Percentiles rank a stretch among this genome's conserved stretches.
Conservation (phyloP, 2,797 vertebrate genomes). For the Sebastolobus alascanus region DNA sequence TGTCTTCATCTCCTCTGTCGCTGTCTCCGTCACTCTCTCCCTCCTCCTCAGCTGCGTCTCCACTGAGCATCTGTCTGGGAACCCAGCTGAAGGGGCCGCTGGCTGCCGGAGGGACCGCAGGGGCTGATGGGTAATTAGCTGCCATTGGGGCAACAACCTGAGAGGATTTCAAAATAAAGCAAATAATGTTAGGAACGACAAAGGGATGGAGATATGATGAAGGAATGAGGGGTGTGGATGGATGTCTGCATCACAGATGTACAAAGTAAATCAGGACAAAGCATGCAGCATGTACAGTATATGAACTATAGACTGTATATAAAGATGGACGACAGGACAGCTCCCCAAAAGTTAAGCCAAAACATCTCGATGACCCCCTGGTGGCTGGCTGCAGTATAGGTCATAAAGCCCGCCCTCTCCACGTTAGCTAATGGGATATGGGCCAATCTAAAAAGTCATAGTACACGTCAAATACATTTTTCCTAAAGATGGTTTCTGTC, state of each 20-base stretch:
- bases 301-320: constrained; percentile 7
- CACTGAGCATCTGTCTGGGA: constrained; percentile 93
- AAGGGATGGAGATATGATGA: background rate
- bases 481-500: no score
- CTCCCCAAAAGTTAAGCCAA: no score
- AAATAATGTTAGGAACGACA: background rate
- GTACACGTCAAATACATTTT: fast-evolving
- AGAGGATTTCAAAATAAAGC: constrained; percentile 6
- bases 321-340: no score
- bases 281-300: constrained; percentile 15
- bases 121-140: constrained; percentile 83
- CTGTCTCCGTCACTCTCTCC: constrained; percentile 88
- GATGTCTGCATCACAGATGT: constrained; percentile 26
- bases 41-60: constrained; percentile 89
- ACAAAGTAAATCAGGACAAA: constrained; percentile 27
- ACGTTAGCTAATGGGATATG: no score
- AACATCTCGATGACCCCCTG: fast-evolving
- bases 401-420: no score
- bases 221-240: constrained; percentile 9
- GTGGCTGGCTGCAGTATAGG: no score
- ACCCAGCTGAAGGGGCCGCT: constrained; percentile 89
- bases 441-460: no score
- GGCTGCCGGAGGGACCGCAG: constrained; percentile 69
- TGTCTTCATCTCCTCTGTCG: constrained; percentile 87
- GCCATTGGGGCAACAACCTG: constrained; percentile 83